These are phyloP conservation scores for Peribatodes rhomboidaria DNA, from an alignment of 2,888 invertebrate genomes.

Conservation along the genomic window DNA sequence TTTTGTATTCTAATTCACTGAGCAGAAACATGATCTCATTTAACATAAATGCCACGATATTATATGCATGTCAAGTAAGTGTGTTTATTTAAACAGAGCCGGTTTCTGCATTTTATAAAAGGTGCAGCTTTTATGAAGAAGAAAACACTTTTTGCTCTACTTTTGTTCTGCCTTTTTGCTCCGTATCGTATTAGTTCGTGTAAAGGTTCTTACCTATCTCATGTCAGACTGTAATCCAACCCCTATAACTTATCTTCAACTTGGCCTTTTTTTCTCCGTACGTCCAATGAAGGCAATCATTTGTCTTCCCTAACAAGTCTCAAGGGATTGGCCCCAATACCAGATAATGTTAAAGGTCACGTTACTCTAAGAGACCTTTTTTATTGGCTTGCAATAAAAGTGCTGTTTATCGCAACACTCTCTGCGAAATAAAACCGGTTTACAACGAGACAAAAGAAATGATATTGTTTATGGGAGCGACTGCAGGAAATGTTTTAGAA, in stretches of 20 bases:
- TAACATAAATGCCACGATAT: conserved; percentile 45
- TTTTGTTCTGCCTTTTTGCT: conserved; percentile 9
- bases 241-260: conserved; percentile 44
- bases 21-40: conserved; percentile 61
- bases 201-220: conserved; percentile 32
- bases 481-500: conserved; percentile 65
- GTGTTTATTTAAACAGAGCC: conserved; percentile 27
- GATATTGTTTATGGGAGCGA: conserved; percentile 58
- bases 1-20: conserved; percentile 64
- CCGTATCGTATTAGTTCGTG: conserved; percentile 8
- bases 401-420: conserved; percentile 66
- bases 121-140: background rate
- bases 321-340: conserved; percentile 60
- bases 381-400: conserved; percentile 69
- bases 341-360: conserved; percentile 71
- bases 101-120: conserved; percentile 2
- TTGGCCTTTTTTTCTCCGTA: conserved; percentile 50
- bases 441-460: conserved; percentile 53
- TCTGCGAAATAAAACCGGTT: conserved; percentile 65
- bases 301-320: conserved; percentile 60
- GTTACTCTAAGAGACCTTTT: conserved; percentile 66
- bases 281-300: conserved; percentile 52
- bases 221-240: conserved; percentile 34
- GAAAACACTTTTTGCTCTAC: background rate
- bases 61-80: conserved; percentile 35